Conservation (phyloP, 1,140 invertebrate genomes). For the Ceratina australensis region DNA sequence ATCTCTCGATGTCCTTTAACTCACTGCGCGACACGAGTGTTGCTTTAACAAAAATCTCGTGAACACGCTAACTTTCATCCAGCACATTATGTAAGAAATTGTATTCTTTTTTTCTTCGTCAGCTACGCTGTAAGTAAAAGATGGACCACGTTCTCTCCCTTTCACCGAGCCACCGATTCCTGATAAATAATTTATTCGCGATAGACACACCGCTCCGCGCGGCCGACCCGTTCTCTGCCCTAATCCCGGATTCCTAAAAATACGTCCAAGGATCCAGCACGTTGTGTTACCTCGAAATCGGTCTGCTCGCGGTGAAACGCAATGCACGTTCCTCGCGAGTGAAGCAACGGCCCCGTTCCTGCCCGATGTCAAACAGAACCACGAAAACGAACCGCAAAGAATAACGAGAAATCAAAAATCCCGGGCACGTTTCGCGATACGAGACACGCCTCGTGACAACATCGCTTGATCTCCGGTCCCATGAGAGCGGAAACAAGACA, state of each 20-base stretch:
- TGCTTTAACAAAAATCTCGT: constrained; percentile 14
- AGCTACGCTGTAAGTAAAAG: neutral
- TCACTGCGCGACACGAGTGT: neutral
- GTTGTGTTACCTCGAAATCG: neutral
- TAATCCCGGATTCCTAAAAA: constrained; percentile 1
- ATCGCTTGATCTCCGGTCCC: constrained; percentile 55
- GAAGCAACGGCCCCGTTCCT: constrained; percentile 7
- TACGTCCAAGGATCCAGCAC: neutral
- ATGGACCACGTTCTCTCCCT: constrained; percentile 25
- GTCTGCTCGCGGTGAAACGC: constrained; percentile 13
- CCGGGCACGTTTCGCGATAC: constrained; percentile 56
- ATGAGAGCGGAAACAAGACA: constrained; percentile 37
- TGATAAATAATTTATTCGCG: constrained; percentile 31
- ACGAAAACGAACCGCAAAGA: constrained; percentile 1
- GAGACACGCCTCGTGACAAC: constrained; percentile 61
- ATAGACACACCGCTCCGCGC: neutral
- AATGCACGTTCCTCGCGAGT: constrained; percentile 27
- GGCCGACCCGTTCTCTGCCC: neutral
- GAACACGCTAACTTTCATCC: constrained; percentile 5
- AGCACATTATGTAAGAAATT: constrained; percentile 15
- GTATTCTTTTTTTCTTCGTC: neutral
- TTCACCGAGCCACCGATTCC: constrained; percentile 22
- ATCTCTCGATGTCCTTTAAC: too few relatives aligned
- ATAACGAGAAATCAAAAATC: constrained; percentile 39
- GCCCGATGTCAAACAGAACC: constrained; percentile 7